Conservation (phyloP, 2,797 vertebrate species). For the Coilia nasus region DNA sequence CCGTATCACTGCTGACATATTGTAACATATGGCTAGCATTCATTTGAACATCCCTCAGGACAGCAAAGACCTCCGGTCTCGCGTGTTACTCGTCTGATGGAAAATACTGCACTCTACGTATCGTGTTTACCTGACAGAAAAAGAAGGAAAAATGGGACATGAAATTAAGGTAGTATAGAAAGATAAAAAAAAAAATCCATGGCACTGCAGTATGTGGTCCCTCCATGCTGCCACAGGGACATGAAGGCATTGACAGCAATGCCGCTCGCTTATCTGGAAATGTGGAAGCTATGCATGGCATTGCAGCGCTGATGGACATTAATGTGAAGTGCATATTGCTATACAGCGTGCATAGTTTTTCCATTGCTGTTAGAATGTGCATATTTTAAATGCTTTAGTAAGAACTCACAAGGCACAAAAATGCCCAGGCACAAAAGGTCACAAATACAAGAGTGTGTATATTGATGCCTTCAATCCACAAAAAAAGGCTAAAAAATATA, state of each 20-base stretch:
- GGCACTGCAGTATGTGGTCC: neutral
- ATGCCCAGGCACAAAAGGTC: neutral
- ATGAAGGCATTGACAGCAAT: neutral
- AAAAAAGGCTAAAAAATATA: neutral
- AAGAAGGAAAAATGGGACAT: neutral
- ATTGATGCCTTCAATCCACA: neutral
- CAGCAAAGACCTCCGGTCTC: neutral
- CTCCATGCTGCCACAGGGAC: neutral
- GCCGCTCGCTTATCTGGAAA: neutral
- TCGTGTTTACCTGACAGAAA: neutral
- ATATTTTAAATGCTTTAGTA: slow-evolving; percentile 6
- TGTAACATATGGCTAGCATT: neutral
- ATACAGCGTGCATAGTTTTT: neutral
- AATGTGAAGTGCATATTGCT: neutral
- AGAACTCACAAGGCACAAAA: neutral
- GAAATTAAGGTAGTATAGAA: neutral
- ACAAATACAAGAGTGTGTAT: neutral
- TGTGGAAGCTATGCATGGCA: neutral
- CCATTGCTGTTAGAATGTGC: neutral
- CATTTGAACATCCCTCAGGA: neutral
- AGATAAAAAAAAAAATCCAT: neutral
- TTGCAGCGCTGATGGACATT: neutral
- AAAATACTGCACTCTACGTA: neutral
- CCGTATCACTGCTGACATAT: neutral
- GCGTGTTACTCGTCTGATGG: neutral